Evolutionary conservation across 1,140 invertebrate species (phyloP).

Genomic region (Triops longicaudatus): DNA sequence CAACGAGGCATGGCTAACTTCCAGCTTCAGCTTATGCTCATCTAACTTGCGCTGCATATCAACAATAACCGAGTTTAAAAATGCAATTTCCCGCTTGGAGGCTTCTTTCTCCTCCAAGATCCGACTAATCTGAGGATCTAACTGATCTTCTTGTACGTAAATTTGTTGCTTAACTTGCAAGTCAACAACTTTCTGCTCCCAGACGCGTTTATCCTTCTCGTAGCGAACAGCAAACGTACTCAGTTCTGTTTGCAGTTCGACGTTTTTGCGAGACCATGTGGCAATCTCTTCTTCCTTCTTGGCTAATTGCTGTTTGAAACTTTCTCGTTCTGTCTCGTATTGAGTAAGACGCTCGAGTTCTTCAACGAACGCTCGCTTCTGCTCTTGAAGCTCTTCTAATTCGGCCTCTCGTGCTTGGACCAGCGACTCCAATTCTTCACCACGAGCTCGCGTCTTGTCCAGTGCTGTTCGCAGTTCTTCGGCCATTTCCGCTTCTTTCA

Average conservation of each 20-base stretch:
- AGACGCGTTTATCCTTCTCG: neutral
- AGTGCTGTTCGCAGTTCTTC: slow-evolving; percentile 27
- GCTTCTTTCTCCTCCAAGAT: slow-evolving; percentile 53
- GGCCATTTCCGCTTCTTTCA: slow-evolving; percentile 30
- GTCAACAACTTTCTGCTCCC: neutral
- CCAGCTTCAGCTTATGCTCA: slow-evolving; percentile 62
- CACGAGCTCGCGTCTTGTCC: slow-evolving; percentile 23
- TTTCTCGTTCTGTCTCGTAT: neutral
- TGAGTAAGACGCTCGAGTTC: neutral
- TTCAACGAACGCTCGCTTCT: neutral
- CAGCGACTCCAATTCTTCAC: slow-evolving; percentile 27
- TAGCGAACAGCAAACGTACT: neutral
- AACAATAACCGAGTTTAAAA: slow-evolving; percentile 91
- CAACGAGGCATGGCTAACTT: slow-evolving; percentile 65
- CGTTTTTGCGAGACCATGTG: neutral
- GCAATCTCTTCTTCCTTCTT: neutral
- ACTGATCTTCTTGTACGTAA: slow-evolving; percentile 29
- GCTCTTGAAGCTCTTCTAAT: slow-evolving; percentile 18
- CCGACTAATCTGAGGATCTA: slow-evolving; percentile 31
- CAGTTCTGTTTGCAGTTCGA: neutral
- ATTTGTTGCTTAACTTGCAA: neutral
- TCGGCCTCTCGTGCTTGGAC: slow-evolving; percentile 27
- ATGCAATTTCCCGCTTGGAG: slow-evolving; percentile 69
- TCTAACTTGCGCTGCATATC: slow-evolving; percentile 91
- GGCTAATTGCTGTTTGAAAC: neutral